Conservation (phyloP, 2,797 vertebrate species). For the Vultur gryphus region DNA sequence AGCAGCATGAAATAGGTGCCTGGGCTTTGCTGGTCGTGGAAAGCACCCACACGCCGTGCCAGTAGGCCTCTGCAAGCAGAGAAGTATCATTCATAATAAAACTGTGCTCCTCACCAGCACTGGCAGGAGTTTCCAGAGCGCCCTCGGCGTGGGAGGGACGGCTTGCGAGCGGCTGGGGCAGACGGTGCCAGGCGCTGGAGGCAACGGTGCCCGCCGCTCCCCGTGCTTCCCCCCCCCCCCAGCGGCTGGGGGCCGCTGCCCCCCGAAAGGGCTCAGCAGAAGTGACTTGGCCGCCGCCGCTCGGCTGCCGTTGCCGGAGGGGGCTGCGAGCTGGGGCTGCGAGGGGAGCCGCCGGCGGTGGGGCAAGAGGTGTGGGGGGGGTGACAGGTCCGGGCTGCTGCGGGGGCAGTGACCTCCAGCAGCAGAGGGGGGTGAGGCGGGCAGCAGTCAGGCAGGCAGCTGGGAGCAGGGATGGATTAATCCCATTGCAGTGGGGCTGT, state of each 20-base stretch:
- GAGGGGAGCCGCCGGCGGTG: rapidly evolving
- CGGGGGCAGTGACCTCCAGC: too few relatives aligned
- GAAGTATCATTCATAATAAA: background rate
- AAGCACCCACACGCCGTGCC: rapidly evolving
- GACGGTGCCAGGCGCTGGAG: background rate
- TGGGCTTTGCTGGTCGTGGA: background rate
- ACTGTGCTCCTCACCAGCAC: background rate
- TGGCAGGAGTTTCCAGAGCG: background rate
- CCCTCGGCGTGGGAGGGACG: background rate
- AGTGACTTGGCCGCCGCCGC: background rate
- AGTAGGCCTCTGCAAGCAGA: background rate
- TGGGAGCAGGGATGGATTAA: background rate
- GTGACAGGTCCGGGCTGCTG: background rate
- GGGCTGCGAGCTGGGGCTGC: background rate
- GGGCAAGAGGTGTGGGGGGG: background rate
- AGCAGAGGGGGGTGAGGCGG: background rate
- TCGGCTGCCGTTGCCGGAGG: background rate
- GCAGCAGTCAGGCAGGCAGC: background rate
- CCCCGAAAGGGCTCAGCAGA: background rate
- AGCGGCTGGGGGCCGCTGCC: background rate
- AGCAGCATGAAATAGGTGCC: background rate
- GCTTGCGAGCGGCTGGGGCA: background rate
- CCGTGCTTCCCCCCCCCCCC: rapidly evolving
- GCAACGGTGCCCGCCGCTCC: background rate
- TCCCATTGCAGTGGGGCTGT: rapidly evolving